Conservation (phyloP, 2,113 vertebrate genomes). For the Poeciliopsis prolifica region DNA sequence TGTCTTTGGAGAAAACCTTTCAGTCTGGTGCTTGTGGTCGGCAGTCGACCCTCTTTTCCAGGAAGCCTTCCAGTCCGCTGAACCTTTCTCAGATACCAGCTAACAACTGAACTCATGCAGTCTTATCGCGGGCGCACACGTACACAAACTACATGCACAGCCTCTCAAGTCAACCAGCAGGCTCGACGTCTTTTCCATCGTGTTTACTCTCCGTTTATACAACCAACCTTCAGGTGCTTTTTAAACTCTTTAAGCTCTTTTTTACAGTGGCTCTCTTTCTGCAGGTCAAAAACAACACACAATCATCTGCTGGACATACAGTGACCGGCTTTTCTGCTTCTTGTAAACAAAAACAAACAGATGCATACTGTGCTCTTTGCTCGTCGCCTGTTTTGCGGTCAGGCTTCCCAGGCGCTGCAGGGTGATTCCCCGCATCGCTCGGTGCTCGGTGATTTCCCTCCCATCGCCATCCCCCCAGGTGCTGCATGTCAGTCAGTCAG, state of each 20-base stretch:
- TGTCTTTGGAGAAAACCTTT: constrained; percentile 51
- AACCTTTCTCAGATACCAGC: constrained; percentile 72
- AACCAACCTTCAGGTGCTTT: constrained; percentile 78
- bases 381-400: constrained; percentile 56
- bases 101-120: constrained; percentile 54
- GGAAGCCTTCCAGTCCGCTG: constrained; percentile 69
- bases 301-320: constrained; percentile 42
- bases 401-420: constrained; percentile 51
- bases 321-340: constrained; percentile 28
- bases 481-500: constrained; percentile 80
- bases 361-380: constrained; percentile 72
- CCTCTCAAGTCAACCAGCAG: constrained; percentile 66
- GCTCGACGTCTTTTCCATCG: constrained; percentile 57
- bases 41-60: constrained; percentile 52
- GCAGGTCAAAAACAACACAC: constrained; percentile 53
- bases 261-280: constrained; percentile 60
- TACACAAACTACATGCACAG: constrained; percentile 13
- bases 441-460: constrained; percentile 59
- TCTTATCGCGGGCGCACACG: constrained; percentile 33
- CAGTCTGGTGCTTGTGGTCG: constrained; percentile 75
- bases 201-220: constrained; percentile 71
- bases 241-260: constrained; percentile 63
- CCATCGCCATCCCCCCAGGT: constrained; percentile 50
- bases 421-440: constrained; percentile 55
- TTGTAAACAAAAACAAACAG: constrained; percentile 42